Evolutionary conservation across 2,888 invertebrate genomes (phyloP).

Genomic region (Hydraecia micacea): DNA sequence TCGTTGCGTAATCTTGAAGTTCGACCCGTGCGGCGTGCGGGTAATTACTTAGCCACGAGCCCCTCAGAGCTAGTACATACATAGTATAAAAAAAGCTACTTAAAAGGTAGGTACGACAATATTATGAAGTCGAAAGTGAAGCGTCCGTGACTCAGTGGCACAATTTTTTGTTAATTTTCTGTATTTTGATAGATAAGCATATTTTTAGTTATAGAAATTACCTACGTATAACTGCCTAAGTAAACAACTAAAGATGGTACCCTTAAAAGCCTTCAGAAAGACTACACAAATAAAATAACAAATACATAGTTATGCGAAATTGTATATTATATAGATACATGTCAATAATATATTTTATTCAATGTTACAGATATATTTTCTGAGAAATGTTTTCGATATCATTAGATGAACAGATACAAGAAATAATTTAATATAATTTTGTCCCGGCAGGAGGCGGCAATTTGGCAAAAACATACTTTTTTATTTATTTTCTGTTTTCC

Average conservation of each 20-base stretch:
- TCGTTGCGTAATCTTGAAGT: not conserved
- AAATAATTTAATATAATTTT: conserved; percentile 58
- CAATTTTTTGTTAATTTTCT: not conserved
- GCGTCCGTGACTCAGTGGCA: not conserved
- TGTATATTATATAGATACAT: not conserved
- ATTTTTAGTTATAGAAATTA: conserved; percentile 1
- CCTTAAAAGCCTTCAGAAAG: not conserved
- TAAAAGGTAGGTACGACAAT: not conserved
- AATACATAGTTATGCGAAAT: conserved; percentile 11
- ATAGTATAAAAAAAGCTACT: not conserved
- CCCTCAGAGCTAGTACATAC: not conserved
- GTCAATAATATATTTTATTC: conserved; percentile 19
- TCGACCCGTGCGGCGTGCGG: not conserved
- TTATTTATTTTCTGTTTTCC: conserved; percentile 13
- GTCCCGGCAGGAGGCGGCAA: conserved; percentile 50
- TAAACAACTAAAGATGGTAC: not conserved
- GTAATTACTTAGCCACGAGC: not conserved
- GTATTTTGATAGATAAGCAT: not conserved
- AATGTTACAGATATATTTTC: conserved; percentile 34
- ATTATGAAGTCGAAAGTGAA: not conserved
- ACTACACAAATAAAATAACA: conserved; percentile 28
- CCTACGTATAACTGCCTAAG: not conserved
- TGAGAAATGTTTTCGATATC: conserved; percentile 55
- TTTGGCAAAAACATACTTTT: conserved; percentile 33
- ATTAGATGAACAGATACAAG: conserved; percentile 50